Evolutionary conservation across 2,797 vertebrate genomes (phyloP).

Genomic region (Brachymystax lenok): DNA sequence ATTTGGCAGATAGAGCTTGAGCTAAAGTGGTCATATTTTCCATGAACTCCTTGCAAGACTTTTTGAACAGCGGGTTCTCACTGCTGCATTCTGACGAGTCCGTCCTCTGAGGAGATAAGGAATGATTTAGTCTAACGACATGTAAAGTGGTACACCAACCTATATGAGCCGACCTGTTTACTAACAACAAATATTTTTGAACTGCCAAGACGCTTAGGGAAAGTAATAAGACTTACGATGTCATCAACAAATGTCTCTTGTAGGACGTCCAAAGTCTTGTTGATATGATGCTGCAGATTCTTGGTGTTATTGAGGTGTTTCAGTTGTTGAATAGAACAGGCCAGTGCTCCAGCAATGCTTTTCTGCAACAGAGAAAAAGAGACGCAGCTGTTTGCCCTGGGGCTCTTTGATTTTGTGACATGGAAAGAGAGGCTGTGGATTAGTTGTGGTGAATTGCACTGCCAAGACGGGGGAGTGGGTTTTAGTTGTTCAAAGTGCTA

Average conservation of each 20-base stretch:
- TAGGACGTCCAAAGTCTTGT: fast-evolving
- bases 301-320: fast-evolving
- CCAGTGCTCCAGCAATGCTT: fast-evolving
- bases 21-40: background rate
- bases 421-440: too few relatives aligned
- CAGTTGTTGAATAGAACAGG: fast-evolving
- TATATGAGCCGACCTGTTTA: too few relatives aligned
- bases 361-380: constrained; percentile 14
- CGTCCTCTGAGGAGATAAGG: background rate
- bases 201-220: background rate
- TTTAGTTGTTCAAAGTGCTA: too few relatives aligned
- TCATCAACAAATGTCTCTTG: fast-evolving
- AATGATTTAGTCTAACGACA: background rate
- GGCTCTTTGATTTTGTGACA: background rate
- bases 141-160: background rate
- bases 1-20: background rate
- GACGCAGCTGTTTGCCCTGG: background rate
- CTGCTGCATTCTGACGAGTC: background rate
- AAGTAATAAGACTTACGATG: fast-evolving
- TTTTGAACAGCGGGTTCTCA: background rate
- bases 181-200: too few relatives aligned
- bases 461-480: too few relatives aligned
- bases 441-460: too few relatives aligned
- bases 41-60: background rate
- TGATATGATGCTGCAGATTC: too few relatives aligned